phyloP scores from a whole-genome alignment of 1,140 invertebrate species.

The Ips nitidus region DNA sequence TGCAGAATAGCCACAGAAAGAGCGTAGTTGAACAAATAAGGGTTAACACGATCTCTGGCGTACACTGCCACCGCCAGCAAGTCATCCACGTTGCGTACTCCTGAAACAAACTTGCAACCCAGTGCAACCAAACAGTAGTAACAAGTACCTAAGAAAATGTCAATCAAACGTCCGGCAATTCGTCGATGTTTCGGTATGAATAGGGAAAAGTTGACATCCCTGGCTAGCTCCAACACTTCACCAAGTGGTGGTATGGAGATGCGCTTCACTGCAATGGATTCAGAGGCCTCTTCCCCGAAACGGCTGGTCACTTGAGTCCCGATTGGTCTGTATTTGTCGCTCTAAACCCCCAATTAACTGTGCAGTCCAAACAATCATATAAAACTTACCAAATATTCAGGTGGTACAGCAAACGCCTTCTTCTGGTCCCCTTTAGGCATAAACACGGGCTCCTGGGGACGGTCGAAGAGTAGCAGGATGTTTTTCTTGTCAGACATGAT shows the following conservation, averaged over 20 bases:
- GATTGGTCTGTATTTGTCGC: conserved; percentile 36
- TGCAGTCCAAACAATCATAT: background rate
- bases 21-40: conserved; percentile 77
- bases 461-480: conserved; percentile 66
- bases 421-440: conserved; percentile 62
- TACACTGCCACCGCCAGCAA: conserved; percentile 70
- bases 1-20: conserved; percentile 74
- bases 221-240: conserved; percentile 64
- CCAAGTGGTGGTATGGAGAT: conserved; percentile 70
- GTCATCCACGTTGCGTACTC: conserved; percentile 70
- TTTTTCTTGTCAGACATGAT: conserved; percentile 49
- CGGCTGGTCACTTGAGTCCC: conserved; percentile 44
- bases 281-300: conserved; percentile 59
- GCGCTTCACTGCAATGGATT: conserved; percentile 62
- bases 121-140: background rate
- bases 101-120: conserved; percentile 28
- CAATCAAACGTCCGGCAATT: conserved; percentile 68
- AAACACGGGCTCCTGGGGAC: conserved; percentile 72
- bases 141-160: conserved; percentile 62
- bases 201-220: conserved; percentile 71
- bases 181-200: conserved; percentile 72
- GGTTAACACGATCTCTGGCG: conserved; percentile 72
- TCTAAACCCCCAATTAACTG: conserved; percentile 5
- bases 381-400: conserved; percentile 47
- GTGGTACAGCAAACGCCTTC: conserved; percentile 62